Conservation (phyloP, 2,888 invertebrate genomes). For the Osmoderma eremita region DNA sequence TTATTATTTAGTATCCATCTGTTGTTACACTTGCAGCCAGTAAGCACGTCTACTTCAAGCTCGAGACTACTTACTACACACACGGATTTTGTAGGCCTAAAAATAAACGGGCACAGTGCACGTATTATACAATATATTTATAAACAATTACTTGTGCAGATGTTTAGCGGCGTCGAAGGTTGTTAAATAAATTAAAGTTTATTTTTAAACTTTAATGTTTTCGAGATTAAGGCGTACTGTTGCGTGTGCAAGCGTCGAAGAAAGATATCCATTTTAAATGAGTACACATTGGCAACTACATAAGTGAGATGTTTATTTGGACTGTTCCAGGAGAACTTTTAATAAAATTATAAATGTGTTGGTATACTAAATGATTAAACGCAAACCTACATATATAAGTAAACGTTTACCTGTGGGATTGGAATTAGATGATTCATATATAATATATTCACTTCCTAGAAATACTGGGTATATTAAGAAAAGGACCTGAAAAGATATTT, state of each 20-base stretch:
- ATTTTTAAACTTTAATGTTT: conserved; percentile 31
- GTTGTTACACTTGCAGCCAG: too few relatives aligned
- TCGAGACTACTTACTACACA: too few relatives aligned
- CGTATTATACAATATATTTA: conserved; percentile 30
- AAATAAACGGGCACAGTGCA: conserved; percentile 6
- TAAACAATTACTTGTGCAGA: conserved; percentile 34
- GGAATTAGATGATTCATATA: conserved; percentile 12
- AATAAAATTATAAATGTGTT: conserved; percentile 9
- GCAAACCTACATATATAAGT: not conserved
- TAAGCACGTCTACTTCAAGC: not conserved
- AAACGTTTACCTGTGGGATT: conserved; percentile 1
- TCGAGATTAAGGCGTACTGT: conserved; percentile 14
- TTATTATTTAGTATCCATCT: too few relatives aligned
- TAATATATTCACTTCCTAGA: not conserved
- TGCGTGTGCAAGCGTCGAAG: not conserved
- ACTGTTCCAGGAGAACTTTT: not conserved
- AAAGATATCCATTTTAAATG: conserved; percentile 11
- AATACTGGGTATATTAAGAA: conserved; percentile 1
- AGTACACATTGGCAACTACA: conserved; percentile 7
- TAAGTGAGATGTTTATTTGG: conserved; percentile 8
- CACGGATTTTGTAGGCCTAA: conserved; percentile 2
- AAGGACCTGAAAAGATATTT: too few relatives aligned
- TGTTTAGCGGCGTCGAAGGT: conserved; percentile 28
- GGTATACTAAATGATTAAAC: conserved; percentile 1
- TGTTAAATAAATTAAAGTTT: conserved; percentile 36